Conservation (phyloP, 2,888 invertebrate species). For the Hermaeophaga mercurialis region DNA sequence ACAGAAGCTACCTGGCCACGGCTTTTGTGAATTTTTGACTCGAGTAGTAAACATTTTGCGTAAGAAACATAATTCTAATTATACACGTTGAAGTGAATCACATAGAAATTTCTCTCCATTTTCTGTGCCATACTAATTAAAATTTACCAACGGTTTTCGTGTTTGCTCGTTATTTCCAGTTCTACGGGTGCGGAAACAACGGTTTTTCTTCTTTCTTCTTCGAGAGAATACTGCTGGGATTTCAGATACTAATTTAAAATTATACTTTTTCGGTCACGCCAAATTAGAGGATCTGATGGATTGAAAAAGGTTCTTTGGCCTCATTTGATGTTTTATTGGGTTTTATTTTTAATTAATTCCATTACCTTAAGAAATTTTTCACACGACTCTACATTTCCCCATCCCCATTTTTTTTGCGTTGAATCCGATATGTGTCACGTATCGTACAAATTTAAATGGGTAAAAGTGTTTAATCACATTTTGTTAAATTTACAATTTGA, state of each 20-base stretch:
- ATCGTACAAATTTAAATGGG: too few relatives aligned
- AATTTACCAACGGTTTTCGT: conserved; percentile 26
- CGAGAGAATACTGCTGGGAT: conserved; percentile 1
- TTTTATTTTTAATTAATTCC: too few relatives aligned
- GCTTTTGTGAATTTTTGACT: conserved; percentile 1
- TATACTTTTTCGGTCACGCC: background rate
- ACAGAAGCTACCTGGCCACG: background rate
- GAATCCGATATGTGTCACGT: too few relatives aligned
- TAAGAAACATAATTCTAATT: conserved; percentile 27
- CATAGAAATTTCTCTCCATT: conserved; percentile 22
- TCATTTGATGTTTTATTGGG: too few relatives aligned
- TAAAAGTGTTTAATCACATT: too few relatives aligned
- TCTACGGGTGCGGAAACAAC: conserved; percentile 15
- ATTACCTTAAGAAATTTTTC: too few relatives aligned
- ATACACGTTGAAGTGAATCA: conserved; percentile 20
- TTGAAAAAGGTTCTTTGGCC: background rate
- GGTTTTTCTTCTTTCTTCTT: conserved; percentile 9
- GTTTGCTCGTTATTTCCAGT: conserved; percentile 19
- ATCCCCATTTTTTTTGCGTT: too few relatives aligned
- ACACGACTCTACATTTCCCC: too few relatives aligned
- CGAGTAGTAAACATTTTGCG: conserved; percentile 9
- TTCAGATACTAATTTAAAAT: conserved; percentile 11
- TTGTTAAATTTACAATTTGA: too few relatives aligned
- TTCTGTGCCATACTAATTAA: conserved; percentile 21
- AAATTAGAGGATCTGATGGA: background rate